Conservation (phyloP, 2,797 vertebrate species). For the Melanotaenia nigrans region DNA sequence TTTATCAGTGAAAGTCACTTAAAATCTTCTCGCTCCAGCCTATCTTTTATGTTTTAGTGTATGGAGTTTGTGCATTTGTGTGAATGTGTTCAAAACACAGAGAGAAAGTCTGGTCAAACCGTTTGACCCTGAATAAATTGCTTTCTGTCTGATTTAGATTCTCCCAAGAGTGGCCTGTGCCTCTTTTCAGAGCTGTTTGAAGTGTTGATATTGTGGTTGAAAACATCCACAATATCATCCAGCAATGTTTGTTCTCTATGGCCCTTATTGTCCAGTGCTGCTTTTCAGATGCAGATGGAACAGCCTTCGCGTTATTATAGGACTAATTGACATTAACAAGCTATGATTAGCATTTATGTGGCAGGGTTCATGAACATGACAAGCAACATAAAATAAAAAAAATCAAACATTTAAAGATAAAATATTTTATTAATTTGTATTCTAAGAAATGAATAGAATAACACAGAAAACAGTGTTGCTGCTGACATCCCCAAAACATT, state of each 20-base stretch:
- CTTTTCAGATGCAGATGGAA: background rate
- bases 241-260: slow-evolving; percentile 10
- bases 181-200: slow-evolving; percentile 32
- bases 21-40: slow-evolving; percentile 4
- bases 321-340: background rate
- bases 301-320: background rate
- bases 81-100: background rate
- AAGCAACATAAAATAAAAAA: slow-evolving; percentile 30
- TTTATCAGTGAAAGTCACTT: slow-evolving; percentile 22
- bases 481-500: slow-evolving; percentile 42
- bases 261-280: slow-evolving; percentile 1
- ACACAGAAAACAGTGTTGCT: slow-evolving; percentile 29
- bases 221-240: slow-evolving; percentile 15
- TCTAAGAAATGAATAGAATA: slow-evolving; percentile 37
- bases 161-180: slow-evolving; percentile 12
- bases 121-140: slow-evolving; percentile 48
- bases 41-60: slow-evolving; percentile 3
- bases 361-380: slow-evolving; percentile 19
- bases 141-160: slow-evolving; percentile 38
- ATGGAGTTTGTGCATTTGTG: background rate
- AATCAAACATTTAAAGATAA: slow-evolving; percentile 6
- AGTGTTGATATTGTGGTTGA: background rate
- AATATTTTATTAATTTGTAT: slow-evolving; percentile 26
- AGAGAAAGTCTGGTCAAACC: slow-evolving; percentile 3
- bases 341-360: slow-evolving; percentile 3